phyloP scores from a whole-genome alignment of 2,888 invertebrate genomes.

The Ceramica pisi region DNA sequence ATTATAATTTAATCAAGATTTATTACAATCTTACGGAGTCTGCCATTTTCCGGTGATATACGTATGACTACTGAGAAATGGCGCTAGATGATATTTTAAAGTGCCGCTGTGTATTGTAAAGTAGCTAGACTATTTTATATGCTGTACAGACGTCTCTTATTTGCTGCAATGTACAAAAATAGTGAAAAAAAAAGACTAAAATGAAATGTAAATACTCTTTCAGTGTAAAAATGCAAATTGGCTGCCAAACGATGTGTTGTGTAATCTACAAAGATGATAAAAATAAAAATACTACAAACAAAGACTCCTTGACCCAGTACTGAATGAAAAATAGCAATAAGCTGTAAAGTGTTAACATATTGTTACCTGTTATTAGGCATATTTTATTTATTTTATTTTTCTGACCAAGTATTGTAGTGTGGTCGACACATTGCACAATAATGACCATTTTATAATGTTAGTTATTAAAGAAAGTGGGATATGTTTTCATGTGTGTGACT shows the following conservation, averaged over 20 bases:
- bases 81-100: not conserved
- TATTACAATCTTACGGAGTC: no score
- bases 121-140: conserved; percentile 13
- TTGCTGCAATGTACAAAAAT: conserved; percentile 1
- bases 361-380: not conserved
- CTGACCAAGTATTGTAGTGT: conserved; percentile 16
- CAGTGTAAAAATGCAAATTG: conserved; percentile 20
- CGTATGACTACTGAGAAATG: not conserved
- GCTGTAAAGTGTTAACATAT: not conserved
- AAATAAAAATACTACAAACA: conserved; percentile 23
- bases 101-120: not conserved
- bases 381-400: conserved; percentile 29
- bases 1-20: no score
- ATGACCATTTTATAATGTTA: conserved; percentile 15
- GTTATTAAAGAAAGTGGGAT: not conserved
- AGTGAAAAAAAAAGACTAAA: conserved; percentile 3
- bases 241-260: conserved; percentile 5
- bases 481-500: conserved; percentile 13
- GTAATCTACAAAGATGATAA: conserved; percentile 10
- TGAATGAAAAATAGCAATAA: conserved; percentile 22
- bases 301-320: conserved; percentile 40
- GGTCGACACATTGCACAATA: conserved; percentile 21
- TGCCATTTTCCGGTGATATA: no score
- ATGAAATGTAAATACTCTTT: conserved; percentile 28
- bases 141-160: not conserved